Base-by-base conservation (phyloP, 2,888 invertebrate species). In the Nebria brevicollis region DNA sequence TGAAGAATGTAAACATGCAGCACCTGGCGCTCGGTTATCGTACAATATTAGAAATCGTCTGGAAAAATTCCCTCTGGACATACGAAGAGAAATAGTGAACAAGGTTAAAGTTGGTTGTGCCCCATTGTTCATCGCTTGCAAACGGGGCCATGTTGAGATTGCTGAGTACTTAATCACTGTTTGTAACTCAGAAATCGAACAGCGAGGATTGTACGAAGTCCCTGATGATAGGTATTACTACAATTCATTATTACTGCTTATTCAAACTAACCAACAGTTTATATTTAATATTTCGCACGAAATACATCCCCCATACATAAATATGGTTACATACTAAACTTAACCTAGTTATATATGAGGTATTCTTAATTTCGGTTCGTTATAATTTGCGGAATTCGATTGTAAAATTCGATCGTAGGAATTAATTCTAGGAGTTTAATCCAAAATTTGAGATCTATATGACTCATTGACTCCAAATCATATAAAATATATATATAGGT, bases 151-250 rank as follows among this genome's bases (percentile, higher is more conserved):
- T 89, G 92, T 93, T 15, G 95, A 95, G 89, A 93, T 97, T 83
- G 96, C 95, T 10, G 95, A 96, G 88, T 97, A 96, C 90, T 91
- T 98, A 66, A 93, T 97, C 83, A 93, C 92, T 81, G 93, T 93
- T 81, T 97, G 97, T 89, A 92, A 92, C 86, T 97, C 97, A 0
- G 94, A 95, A 86, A 92, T 97, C 20, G 97, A 98, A 90, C 96
- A 96, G 89, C 92, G 93, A 85, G 97, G 97, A 66, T 90, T 94
- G 83, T 97, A 94, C 88, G 95, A 96, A 90, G 95, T 95, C 73
- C 93, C 94, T 10, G 95, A 96, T 88, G 97, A 97, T 87, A 92
- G 92, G 87, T 91, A 84, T 34, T 70, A 70, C n/a, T 70, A 70
- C 25, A 25, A 66, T 66, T 66, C 66, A 25, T 13, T 15, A 25